These are phyloP conservation scores for Cololabis saira DNA, from an alignment of 2,113 vertebrate species.

Conservation along the genomic window DNA sequence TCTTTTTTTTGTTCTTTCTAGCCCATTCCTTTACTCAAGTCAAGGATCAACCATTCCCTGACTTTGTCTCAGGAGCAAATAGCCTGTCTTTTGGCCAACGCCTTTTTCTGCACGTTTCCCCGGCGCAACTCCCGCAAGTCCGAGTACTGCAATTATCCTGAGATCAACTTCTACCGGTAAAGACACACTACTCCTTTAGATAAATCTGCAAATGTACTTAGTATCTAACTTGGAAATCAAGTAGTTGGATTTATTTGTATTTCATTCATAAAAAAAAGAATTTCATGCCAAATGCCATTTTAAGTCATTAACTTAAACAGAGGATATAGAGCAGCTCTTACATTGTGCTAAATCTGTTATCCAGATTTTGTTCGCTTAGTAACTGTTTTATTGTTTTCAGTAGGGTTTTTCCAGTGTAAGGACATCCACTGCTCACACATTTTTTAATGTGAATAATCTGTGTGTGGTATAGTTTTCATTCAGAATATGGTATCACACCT, in stretches of 20 bases:
- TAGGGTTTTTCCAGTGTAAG: not conserved
- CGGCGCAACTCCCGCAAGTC: slow-evolving; percentile 95
- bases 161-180: slow-evolving; percentile 99
- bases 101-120: slow-evolving; percentile 99
- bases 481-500: not conserved
- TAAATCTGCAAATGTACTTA: not conserved
- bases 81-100: slow-evolving; percentile 94
- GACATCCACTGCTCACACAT: not conserved
- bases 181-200: slow-evolving; percentile 5
- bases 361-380: no score
- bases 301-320: not conserved
- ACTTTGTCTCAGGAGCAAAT: slow-evolving; percentile 98
- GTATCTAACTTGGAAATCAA: not conserved
- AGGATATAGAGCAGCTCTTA: not conserved
- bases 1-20: slow-evolving; percentile 55
- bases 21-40: slow-evolving; percentile 95
- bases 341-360: no score
- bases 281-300: no score
- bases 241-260: no score
- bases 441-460: not conserved
- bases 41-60: slow-evolving; percentile 94
- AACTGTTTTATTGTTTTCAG: not conserved
- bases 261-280: no score
- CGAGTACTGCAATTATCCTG: slow-evolving; percentile 94
- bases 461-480: not conserved